Conservation (phyloP, 2,113 vertebrate genomes). For the Sprattus sprattus region DNA sequence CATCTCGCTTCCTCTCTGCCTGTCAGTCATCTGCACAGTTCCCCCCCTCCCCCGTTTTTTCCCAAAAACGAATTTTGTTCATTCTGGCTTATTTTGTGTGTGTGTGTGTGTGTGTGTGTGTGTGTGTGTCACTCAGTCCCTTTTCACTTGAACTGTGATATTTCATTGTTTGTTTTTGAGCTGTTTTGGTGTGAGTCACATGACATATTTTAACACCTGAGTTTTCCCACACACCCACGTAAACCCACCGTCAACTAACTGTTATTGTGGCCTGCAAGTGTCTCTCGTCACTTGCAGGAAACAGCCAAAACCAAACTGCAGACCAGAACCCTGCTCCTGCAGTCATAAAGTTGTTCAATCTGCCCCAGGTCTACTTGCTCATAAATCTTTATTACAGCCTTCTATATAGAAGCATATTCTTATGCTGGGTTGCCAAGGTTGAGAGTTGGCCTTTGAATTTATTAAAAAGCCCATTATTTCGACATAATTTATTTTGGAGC, state of each 20-base stretch:
- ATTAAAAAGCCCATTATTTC: neutral
- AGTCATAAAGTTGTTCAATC: neutral
- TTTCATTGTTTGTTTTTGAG: neutral
- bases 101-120: neutral
- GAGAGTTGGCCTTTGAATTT: neutral
- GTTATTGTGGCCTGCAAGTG: neutral
- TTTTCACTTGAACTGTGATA: neutral
- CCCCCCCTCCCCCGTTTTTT: neutral
- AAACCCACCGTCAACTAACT: neutral
- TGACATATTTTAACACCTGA: neutral
- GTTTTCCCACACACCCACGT: neutral
- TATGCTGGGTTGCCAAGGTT: neutral
- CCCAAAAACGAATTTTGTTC: neutral
- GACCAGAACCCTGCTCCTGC: neutral
- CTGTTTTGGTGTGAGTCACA: neutral
- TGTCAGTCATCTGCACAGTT: neutral
- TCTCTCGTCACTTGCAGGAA: neutral
- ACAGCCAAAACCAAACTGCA: neutral
- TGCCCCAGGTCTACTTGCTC: neutral
- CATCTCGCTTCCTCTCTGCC: neutral
- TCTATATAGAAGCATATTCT: neutral
- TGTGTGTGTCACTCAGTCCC: neutral
- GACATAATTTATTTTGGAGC: conserved; percentile 14
- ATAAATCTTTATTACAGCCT: conserved; percentile 7
- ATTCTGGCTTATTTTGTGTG: neutral